Evolutionary conservation across 2,113 vertebrate genomes (phyloP), one percentile per base, ranked within the genome.

Genomic region (Pachypanchax playfairii): DNA sequence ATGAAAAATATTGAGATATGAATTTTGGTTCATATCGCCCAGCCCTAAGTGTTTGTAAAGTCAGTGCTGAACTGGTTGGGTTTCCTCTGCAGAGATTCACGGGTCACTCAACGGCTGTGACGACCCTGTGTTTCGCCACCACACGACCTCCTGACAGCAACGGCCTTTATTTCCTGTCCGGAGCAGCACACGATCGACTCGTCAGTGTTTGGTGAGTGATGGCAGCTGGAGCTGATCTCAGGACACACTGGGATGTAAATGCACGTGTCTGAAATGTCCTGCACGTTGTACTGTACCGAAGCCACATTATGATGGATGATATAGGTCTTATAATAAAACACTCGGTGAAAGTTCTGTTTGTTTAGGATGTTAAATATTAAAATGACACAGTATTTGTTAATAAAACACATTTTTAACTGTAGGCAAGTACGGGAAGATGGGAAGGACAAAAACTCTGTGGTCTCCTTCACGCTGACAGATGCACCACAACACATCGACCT

Each of bases 341-440:
- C 10, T 13, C 14, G 13, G 14, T 36, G 35, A 33, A 2, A 11
- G 12, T 36, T 36, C 2, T 10, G 31, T 11, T 33, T 13, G 14
- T 13, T 13, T 36, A 13, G 10, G 35, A 2, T 14, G 5, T 36
- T n/a, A n/a, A n/a, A n/a, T 36, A 14, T 36, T 3, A 14, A 36
- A 14, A 36, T 2, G 12, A 36, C 12, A 14, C 24, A 6, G 5
- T 55, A 20, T 36, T 18, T 42, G 36, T 42, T 9, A 42, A 2
- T 42, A 42, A 42, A 18, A 9, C 39, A 42, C 1, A 20, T 29
- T 21, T 25, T 4, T 65, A 2, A 3, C 10, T 48, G 43, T 74
- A 99, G 97, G 97, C 97, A 99, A 90, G 92, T 98, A 67, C 93
- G 95, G 38, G 93, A 94, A 41, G 97, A 97, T 54, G 93, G 93